Conservation (phyloP, 2,888 invertebrate species). For the Ferrisia virgata region DNA sequence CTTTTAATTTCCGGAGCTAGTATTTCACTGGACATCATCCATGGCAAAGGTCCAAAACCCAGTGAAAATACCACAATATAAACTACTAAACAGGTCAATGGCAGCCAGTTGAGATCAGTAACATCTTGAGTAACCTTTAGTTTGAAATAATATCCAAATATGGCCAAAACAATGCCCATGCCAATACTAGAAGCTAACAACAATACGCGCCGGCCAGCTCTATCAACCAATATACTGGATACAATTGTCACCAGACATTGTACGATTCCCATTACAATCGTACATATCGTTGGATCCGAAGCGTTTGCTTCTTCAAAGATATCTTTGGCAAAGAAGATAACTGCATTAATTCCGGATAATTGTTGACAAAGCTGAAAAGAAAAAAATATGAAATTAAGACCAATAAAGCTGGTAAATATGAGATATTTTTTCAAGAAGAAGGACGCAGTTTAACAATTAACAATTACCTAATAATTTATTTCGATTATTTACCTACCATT, state of each 20-base stretch:
- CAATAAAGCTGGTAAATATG: no score
- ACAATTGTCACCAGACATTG: conserved; percentile 67
- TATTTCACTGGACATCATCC: conserved; percentile 75
- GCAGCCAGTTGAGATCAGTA: conserved; percentile 67
- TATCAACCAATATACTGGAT: conserved; percentile 71
- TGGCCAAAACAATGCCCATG: conserved; percentile 67
- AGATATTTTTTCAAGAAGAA: no score
- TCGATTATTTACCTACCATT: no score
- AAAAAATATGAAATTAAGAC: neutral
- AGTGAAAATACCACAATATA: conserved; percentile 68
- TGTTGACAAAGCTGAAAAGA: conserved; percentile 67
- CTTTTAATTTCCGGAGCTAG: conserved; percentile 69
- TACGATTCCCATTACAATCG: conserved; percentile 78
- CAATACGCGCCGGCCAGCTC: conserved; percentile 73
- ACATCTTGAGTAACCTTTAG: conserved; percentile 56
- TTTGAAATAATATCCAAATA: conserved; percentile 72
- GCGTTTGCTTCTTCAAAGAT: no score
- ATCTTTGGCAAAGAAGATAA: conserved; percentile 74
- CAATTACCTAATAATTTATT: neutral
- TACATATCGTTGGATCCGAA: conserved; percentile 66
- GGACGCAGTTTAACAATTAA: no score
- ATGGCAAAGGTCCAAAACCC: conserved; percentile 78
- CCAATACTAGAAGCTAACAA: conserved; percentile 71
- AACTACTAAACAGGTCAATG: conserved; percentile 62
- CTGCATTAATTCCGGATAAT: conserved; percentile 77